Conservation (phyloP, 2,113 vertebrate genomes). For the Globicephala melas region DNA sequence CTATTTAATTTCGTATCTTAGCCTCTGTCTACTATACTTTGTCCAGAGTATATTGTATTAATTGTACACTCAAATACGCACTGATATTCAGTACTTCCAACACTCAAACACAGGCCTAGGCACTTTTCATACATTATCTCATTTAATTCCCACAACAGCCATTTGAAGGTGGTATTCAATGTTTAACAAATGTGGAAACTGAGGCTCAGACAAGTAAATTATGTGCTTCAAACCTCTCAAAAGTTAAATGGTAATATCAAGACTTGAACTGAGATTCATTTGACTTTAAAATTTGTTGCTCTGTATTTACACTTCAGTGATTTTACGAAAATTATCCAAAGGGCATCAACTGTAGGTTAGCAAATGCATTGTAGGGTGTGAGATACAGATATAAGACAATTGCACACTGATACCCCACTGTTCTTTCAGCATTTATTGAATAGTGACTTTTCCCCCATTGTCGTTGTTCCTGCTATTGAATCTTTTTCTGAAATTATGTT, state of each 20-base stretch:
- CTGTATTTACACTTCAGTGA: background rate
- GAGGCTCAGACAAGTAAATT: background rate
- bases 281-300: conserved; percentile 4
- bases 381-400: background rate
- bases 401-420: background rate
- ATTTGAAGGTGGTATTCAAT: background rate
- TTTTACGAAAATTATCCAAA: background rate
- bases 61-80: background rate
- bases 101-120: background rate
- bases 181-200: background rate
- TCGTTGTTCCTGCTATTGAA: background rate
- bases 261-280: background rate
- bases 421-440: background rate
- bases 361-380: background rate
- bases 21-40: background rate
- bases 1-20: conserved; percentile 31
- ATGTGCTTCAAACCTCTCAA: background rate
- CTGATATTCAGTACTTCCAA: background rate
- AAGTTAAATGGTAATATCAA: background rate
- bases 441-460: background rate
- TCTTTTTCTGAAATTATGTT: conserved; percentile 11
- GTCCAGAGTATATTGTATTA: background rate
- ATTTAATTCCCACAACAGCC: background rate
- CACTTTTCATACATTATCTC: background rate
- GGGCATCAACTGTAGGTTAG: background rate